phyloP scores from a whole-genome alignment of 2,888 invertebrate genomes.

The Formica aserva region DNA sequence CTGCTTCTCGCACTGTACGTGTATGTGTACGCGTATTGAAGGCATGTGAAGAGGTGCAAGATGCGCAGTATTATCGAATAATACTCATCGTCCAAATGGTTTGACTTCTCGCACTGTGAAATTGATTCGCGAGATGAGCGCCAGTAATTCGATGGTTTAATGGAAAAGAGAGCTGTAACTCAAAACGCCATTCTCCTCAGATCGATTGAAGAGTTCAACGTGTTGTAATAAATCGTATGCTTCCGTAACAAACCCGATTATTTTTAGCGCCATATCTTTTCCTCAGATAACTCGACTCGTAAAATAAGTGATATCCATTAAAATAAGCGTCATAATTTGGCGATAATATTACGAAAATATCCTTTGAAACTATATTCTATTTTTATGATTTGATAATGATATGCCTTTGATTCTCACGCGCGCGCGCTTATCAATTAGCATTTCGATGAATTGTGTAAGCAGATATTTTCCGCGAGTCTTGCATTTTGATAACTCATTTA shows the following conservation, averaged over 20 bases:
- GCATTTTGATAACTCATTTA: constrained; percentile 35
- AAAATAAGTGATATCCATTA: background rate
- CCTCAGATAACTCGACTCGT: background rate
- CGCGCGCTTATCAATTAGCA: background rate
- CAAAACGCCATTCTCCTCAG: background rate
- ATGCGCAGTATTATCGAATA: constrained; percentile 11
- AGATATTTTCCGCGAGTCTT: background rate
- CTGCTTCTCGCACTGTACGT: background rate
- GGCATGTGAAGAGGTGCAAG: background rate
- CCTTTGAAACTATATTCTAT: background rate
- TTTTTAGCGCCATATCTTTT: background rate
- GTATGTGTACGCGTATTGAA: background rate
- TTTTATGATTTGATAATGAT: background rate
- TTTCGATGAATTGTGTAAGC: constrained; percentile 17
- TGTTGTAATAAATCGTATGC: background rate
- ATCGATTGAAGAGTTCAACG: background rate
- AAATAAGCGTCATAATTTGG: background rate
- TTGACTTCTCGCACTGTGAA: constrained; percentile 37
- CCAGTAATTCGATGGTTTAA: background rate
- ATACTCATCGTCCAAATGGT: constrained; percentile 27
- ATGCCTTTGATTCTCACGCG: background rate
- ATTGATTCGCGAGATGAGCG: constrained; percentile 53
- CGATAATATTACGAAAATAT: background rate
- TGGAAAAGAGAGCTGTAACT: background rate
- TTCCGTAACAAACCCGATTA: background rate